phyloP scores from a whole-genome alignment of 2,888 invertebrate species.

The Hirtodrosophila trivittata region DNA sequence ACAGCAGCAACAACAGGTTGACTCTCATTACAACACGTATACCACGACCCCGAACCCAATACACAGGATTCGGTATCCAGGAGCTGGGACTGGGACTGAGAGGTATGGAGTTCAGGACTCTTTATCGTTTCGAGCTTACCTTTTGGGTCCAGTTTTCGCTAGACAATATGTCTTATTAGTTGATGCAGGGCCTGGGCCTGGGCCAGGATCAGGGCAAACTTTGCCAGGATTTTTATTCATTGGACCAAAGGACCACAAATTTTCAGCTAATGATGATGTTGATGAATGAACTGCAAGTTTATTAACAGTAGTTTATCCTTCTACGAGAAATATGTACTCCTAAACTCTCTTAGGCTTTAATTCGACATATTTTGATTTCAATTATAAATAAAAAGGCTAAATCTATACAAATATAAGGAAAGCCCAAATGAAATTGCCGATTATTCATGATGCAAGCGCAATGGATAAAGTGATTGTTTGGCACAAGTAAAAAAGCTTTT shows the following conservation, averaged over 20 bases:
- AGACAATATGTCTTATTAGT: constrained; percentile 74
- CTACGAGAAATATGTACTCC: neutral
- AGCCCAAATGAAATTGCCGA: neutral
- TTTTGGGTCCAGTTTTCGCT: constrained; percentile 33
- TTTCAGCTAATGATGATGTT: constrained; percentile 57
- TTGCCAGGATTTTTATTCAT: constrained; percentile 68
- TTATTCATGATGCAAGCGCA: neutral
- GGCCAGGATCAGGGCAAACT: constrained; percentile 43
- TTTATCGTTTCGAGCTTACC: constrained; percentile 31
- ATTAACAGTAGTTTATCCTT: constrained; percentile 33
- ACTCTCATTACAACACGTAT: constrained; percentile 44
- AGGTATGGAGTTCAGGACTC: constrained; percentile 3
- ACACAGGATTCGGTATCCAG: neutral
- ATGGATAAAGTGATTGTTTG: too few relatives aligned
- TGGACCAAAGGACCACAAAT: constrained; percentile 49
- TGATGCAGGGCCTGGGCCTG: constrained; percentile 19
- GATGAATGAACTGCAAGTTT: constrained; percentile 55
- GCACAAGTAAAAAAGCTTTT: constrained; percentile 3
- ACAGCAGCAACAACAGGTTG: constrained; percentile 42
- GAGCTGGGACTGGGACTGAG: neutral
- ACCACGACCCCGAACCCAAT: constrained; percentile 9
- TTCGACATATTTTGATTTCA: too few relatives aligned
- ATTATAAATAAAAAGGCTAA: too few relatives aligned
- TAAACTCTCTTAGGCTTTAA: too few relatives aligned
- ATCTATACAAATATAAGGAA: neutral